phyloP scores from a whole-genome alignment of 2,113 vertebrate species.

The Tragulus kanchil region DNA sequence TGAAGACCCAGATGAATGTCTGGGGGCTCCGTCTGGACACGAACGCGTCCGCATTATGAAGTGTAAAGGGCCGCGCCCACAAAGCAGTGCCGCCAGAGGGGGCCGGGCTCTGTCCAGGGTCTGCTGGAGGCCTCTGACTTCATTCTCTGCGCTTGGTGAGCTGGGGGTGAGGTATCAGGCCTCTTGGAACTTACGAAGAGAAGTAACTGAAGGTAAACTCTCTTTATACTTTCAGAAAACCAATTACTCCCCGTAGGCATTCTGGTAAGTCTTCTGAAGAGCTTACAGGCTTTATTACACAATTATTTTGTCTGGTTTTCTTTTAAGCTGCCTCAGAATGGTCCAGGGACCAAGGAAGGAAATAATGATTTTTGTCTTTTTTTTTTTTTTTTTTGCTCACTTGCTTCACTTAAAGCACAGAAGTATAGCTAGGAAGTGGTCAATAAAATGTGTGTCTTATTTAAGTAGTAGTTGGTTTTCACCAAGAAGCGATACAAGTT shows the following conservation, averaged over 20 bases:
- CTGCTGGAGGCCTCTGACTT: background rate
- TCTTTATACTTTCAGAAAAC: background rate
- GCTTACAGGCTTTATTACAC: background rate
- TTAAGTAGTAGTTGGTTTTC: background rate
- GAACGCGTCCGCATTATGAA: fast-evolving
- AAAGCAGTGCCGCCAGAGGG: background rate
- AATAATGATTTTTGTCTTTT: background rate
- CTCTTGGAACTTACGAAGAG: background rate
- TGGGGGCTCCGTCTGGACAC: background rate
- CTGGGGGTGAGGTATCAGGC: background rate
- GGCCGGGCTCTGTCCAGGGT: fast-evolving
- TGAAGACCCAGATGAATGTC: background rate
- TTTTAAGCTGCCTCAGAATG: background rate
- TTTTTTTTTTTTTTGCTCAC: too few relatives aligned
- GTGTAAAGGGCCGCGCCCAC: fast-evolving
- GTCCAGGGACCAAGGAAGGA: background rate
- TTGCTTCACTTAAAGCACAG: background rate
- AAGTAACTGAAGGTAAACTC: background rate
- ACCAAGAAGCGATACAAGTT: background rate
- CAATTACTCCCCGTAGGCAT: background rate
- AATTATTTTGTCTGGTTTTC: background rate
- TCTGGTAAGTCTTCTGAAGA: background rate
- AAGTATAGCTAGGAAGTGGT: too few relatives aligned
- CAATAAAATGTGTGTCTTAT: background rate
- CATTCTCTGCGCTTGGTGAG: fast-evolving